Conservation (phyloP, 2,888 invertebrate species). For the Cephus pulcher region DNA sequence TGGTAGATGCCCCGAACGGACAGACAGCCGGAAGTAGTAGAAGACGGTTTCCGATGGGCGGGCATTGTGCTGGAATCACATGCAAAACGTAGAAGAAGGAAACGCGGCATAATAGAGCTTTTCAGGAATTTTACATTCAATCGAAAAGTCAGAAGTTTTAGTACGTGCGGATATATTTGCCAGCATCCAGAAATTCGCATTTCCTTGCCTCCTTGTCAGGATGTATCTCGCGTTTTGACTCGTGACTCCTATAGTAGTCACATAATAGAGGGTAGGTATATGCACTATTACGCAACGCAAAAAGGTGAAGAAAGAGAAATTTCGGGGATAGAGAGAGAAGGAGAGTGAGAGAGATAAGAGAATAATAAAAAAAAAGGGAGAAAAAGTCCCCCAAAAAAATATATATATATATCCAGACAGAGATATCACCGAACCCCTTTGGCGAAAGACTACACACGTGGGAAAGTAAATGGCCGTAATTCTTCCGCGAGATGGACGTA, state of each 20-base stretch:
- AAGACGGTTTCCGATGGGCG: constrained; percentile 57
- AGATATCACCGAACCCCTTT: background rate
- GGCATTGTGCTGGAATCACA: constrained; percentile 52
- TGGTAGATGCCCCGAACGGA: constrained; percentile 25
- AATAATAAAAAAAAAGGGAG: background rate
- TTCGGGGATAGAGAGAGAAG: background rate
- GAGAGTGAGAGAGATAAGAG: background rate
- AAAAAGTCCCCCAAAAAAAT: background rate
- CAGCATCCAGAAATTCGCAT: background rate
- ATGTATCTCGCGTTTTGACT: background rate
- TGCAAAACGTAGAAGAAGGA: constrained; percentile 45
- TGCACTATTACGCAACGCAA: background rate
- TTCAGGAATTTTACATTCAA: constrained; percentile 23
- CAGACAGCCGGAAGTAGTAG: constrained; percentile 54
- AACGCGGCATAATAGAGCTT: constrained; percentile 27
- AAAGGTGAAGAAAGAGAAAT: background rate
- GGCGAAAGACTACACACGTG: background rate
- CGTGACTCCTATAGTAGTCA: background rate
- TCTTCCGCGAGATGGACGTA: background rate
- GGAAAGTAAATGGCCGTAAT: background rate
- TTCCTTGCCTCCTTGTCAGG: background rate
- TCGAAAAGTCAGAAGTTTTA: constrained; percentile 18
- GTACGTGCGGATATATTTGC: background rate
- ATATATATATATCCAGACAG: background rate
- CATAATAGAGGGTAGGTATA: background rate